These are phyloP conservation scores for Phrynocephalus guinanensis DNA, from an alignment of 2,797 vertebrate genomes.

Conservation along the genomic window DNA sequence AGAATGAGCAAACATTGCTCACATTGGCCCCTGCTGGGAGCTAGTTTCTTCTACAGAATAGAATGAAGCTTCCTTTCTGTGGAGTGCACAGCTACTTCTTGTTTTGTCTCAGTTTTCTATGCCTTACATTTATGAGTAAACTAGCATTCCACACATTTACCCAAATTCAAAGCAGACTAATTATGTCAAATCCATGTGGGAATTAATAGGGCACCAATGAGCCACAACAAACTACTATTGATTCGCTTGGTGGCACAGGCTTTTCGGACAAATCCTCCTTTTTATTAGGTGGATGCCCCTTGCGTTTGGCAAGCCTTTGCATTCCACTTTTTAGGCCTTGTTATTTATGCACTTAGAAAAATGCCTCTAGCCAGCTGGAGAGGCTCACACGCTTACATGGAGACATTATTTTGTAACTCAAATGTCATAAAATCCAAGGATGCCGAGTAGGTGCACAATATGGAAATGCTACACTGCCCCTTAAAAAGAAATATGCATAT, in stretches of 20 bases:
- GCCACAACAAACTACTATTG: too few species aligned
- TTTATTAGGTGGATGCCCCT: neutral
- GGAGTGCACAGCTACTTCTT: neutral
- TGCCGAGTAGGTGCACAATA: neutral
- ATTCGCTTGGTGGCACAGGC: neutral
- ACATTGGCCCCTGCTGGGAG: neutral
- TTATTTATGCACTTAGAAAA: neutral
- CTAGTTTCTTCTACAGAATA: neutral
- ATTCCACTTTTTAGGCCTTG: neutral
- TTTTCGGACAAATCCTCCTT: neutral
- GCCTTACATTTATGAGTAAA: too few species aligned
- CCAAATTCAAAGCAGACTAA: too few species aligned
- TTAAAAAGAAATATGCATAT: conserved; percentile 25
- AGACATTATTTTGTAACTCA: conserved; percentile 1
- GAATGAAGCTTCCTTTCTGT: neutral
- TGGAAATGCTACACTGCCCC: neutral
- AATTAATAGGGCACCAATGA: too few species aligned
- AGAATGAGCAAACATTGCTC: neutral
- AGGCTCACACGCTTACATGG: neutral
- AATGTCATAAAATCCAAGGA: neutral
- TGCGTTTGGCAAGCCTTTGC: neutral
- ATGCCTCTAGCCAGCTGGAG: neutral
- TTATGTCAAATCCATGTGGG: too few species aligned
- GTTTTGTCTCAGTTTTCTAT: too few species aligned
- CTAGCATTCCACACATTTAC: too few species aligned